phyloP scores from a whole-genome alignment of 1,140 invertebrate species.

The Bombus sibiricus region DNA sequence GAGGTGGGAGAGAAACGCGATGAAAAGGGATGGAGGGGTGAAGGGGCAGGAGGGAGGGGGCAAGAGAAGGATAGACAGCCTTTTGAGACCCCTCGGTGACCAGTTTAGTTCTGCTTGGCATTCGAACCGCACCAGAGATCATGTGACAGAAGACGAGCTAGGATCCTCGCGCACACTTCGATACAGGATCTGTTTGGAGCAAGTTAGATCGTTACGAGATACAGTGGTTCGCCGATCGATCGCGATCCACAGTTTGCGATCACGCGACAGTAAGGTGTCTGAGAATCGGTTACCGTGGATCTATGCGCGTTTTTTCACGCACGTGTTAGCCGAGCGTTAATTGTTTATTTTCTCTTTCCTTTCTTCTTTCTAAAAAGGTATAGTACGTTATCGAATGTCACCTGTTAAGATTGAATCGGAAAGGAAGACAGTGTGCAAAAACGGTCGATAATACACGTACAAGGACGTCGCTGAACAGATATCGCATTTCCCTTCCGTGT shows the following conservation, averaged over 20 bases:
- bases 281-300: background rate
- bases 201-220: background rate
- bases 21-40: constrained; percentile 62
- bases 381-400: background rate
- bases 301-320: background rate
- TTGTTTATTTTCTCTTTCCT: background rate
- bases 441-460: background rate
- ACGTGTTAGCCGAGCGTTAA: background rate
- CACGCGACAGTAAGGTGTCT: background rate
- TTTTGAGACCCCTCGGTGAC: constrained; percentile 70
- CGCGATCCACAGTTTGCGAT: background rate
- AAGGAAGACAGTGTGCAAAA: background rate
- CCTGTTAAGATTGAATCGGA: no score
- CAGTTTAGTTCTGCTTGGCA: constrained; percentile 75
- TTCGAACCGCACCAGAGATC: constrained; percentile 59
- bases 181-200: constrained; percentile 31
- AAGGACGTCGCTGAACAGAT: background rate
- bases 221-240: background rate
- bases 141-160: constrained; percentile 37
- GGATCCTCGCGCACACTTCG: background rate
- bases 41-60: constrained; percentile 49
- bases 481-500: background rate
- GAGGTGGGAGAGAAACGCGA: constrained; percentile 42
- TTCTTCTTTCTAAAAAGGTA: background rate
- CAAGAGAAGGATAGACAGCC: constrained; percentile 68